A percentile compares a stretch with the other conserved stretches of the same genome.
These are phyloP conservation scores for Quadroppia sp. DNA, from an alignment of 2,888 invertebrate species.

Conservation along the genomic window DNA sequence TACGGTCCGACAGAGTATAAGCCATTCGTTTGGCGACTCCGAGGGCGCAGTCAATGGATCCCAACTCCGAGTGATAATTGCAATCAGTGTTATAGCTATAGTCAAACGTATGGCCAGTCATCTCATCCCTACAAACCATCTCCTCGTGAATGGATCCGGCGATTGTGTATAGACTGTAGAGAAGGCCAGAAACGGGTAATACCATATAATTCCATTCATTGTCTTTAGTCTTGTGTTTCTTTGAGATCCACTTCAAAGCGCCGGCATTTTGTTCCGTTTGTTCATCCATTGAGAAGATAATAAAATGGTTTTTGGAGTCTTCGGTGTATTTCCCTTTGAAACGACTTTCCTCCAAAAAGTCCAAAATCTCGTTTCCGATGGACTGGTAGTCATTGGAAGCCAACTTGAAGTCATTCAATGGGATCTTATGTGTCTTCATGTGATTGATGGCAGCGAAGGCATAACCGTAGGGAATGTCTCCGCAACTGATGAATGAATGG, in stretches of 20 bases:
- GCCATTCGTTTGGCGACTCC: slow-evolving; percentile 25
- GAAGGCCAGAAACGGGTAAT: background rate
- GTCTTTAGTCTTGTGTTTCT: background rate
- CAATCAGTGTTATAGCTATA: slow-evolving; percentile 1
- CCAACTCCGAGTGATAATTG: background rate
- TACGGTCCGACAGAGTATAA: slow-evolving; percentile 15
- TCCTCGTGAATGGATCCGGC: too few species aligned
- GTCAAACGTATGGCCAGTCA: background rate
- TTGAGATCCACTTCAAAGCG: background rate
- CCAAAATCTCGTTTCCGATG: background rate
- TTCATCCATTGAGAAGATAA: background rate
- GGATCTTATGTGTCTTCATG: slow-evolving; percentile 23
- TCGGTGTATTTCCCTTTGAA: background rate
- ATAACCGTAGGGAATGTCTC: slow-evolving; percentile 21
- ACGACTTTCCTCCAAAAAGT: background rate
- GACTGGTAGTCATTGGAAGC: background rate
- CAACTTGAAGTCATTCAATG: background rate
- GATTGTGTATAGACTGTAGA: background rate
- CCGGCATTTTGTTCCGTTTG: slow-evolving; percentile 11
- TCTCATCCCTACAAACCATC: background rate
- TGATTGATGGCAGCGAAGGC: background rate
- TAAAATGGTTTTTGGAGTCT: background rate
- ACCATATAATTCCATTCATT: background rate
- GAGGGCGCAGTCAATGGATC: slow-evolving; percentile 8
- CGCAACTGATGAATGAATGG: slow-evolving; percentile 33